Base-by-base conservation (phyloP, 2,888 invertebrate genomes). In the Microchrysa polita region DNA sequence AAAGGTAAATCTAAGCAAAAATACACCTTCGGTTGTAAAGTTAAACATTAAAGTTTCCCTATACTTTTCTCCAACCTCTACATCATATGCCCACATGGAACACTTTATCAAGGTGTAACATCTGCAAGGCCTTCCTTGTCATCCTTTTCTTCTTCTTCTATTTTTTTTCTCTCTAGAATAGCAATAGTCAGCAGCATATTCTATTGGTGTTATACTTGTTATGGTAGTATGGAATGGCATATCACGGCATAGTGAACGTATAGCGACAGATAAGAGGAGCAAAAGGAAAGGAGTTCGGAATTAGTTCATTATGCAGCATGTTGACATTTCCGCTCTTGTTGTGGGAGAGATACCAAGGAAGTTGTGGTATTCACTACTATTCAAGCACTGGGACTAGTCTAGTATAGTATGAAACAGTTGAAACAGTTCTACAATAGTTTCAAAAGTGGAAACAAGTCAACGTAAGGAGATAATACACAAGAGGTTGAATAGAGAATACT, bases 231-330 rank as follows among this genome's bases (percentile, higher is more conserved):
- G n/a, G n/a, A n/a, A n/a, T n/a, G n/a, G n/a, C n/a, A n/a, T n/a
- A n/a, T n/a, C n/a, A n/a, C n/a, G n/a, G n/a, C n/a, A n/a, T n/a
- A n/a, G n/a, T n/a, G n/a, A 22, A 59, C 23, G 18, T 16, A 55
- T 7, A 59, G 20, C 7, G 59, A 7, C 2, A 59, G 16, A 40
- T 18, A 61, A 16, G 18, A 1, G 23, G 16, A 23, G 16, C 9
- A 34, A 34, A 34, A 34, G 27, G 40, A 61, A 61, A 12, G 61
- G 40, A 40, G 16, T 18, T 16, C 61, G 61, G 18, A 61, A 40
- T 42, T 42, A 61, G 61, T 61, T 61, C 61, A 61, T 61, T 61
- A 61, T 61, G 40, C 61, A 40, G 61, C 40, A 40, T 40, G 61
- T 61, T 61, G 61, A 61, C 61, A 61, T 61, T 61, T 61, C 61